Evolutionary conservation across 2,797 vertebrate genomes (phyloP), one percentile per base, ranked within the genome.

Genomic region (Enteromius paludinosus): DNA sequence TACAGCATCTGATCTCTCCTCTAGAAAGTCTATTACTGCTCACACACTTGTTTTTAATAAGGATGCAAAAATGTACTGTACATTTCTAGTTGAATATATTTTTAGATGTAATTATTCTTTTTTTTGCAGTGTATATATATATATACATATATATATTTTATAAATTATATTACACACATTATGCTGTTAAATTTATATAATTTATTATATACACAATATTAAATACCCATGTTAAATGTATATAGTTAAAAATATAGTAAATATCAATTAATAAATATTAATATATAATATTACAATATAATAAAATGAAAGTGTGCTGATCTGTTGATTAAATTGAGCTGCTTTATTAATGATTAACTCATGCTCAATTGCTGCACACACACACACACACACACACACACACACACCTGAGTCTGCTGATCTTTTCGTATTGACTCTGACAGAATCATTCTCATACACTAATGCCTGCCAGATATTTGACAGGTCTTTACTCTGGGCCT

Each of bases 401-500:
- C 43, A 82, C 71, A 65, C 61, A 83, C 47, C 61, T 33, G 56
- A 38, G 49, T 43, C 72, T 15, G 25, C 8, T 45, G 38, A n/a
- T 56, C 71, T 49, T 80, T 54, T 38, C 0, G 1, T 71, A 81
- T 76, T 25, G 79, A 84, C 75, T 83, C 74, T 47, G 74, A 33
- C 54, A 78, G 66, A 43, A 73, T 84, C 35, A 56, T 75, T 76
- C 73, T 70, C 35, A 65, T 65, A 69, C 43, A 75, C 78, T 84
- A 71, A 23, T 56, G 45, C 59, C 66, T 78, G 79, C 56, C 76
- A 85, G 66, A 33, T 72, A 74, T 71, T 73, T 79, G 77, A 70
- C 83, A 74, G 69, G 35, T 72, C 70, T 84, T 73, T 84, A 71
- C 49, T 76, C 72, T 23, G 20, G 66, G 65, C 68, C 66, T 72